Conservation (phyloP, 2,797 vertebrate genomes). For the Alectoris magna region DNA sequence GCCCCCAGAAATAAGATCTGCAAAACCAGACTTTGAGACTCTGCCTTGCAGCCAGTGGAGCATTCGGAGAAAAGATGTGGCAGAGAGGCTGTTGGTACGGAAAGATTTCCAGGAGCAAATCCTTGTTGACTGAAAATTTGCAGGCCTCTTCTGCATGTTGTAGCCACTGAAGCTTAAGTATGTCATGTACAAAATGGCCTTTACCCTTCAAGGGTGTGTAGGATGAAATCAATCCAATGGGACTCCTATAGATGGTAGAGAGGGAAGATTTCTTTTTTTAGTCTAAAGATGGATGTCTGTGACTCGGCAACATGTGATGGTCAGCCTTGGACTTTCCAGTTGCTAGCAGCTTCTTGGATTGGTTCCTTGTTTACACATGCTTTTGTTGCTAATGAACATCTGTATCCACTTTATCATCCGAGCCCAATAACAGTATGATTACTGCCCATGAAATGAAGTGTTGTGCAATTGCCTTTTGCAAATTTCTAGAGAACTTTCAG, state of each 20-base stretch:
- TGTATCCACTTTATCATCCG: conserved; percentile 30
- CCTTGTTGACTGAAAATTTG: background rate
- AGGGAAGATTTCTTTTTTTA: background rate
- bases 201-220: background rate
- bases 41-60: background rate
- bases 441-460: background rate
- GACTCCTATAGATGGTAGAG: background rate
- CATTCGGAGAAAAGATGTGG: background rate
- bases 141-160: accelerated
- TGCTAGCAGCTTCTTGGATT: conserved; percentile 33
- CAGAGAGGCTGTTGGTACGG: background rate
- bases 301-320: background rate
- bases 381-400: conserved; percentile 56
- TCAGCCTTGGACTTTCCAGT: background rate
- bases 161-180: background rate
- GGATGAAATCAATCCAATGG: background rate
- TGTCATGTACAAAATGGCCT: background rate
- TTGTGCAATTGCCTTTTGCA: conserved; percentile 41
- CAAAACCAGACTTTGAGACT: background rate
- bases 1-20: background rate
- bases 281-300: background rate
- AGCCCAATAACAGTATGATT: background rate
- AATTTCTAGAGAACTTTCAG: conserved; percentile 3
- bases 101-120: background rate
- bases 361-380: conserved; percentile 13